Evolutionary conservation across 2,113 vertebrate genomes (phyloP).

Genomic region (Trinectes maculatus): DNA sequence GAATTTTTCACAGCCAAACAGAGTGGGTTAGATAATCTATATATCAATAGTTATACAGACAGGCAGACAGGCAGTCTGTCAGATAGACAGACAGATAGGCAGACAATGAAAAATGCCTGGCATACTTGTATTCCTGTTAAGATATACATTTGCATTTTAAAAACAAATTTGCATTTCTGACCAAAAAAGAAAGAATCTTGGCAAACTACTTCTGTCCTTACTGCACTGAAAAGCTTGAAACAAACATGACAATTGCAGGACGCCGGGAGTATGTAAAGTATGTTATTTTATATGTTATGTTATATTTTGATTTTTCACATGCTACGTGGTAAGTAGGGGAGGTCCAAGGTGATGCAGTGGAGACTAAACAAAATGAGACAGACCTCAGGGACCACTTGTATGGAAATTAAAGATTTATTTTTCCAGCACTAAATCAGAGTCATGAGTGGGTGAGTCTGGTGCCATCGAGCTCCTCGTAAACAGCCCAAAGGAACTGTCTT

Average conservation of each 20-base stretch:
- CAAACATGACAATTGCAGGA: conserved; percentile 47
- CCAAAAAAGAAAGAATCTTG: neutral
- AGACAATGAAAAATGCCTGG: no score
- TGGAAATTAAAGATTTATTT: conserved; percentile 40
- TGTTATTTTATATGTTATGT: no score
- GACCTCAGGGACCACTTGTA: conserved; percentile 10
- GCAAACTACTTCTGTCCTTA: neutral
- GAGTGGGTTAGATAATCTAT: no score
- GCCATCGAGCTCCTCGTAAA: conserved; percentile 61
- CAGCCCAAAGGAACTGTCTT: conserved; percentile 54
- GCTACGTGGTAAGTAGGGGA: conserved; percentile 18
- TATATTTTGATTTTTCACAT: conserved; percentile 23
- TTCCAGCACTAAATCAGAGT: conserved; percentile 62
- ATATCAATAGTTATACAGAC: no score
- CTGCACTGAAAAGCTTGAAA: conserved; percentile 8
- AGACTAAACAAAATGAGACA: conserved; percentile 55
- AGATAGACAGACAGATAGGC: no score
- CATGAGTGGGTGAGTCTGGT: conserved; percentile 51
- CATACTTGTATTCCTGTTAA: no score
- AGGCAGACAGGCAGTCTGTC: no score
- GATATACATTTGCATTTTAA: neutral
- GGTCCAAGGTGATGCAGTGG: conserved; percentile 45
- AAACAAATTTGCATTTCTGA: conserved; percentile 5
- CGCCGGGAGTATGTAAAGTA: conserved; percentile 23
- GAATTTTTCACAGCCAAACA: no score